Base-by-base conservation (phyloP, 2,113 vertebrate species). In the Tragelaphus imberbis region DNA sequence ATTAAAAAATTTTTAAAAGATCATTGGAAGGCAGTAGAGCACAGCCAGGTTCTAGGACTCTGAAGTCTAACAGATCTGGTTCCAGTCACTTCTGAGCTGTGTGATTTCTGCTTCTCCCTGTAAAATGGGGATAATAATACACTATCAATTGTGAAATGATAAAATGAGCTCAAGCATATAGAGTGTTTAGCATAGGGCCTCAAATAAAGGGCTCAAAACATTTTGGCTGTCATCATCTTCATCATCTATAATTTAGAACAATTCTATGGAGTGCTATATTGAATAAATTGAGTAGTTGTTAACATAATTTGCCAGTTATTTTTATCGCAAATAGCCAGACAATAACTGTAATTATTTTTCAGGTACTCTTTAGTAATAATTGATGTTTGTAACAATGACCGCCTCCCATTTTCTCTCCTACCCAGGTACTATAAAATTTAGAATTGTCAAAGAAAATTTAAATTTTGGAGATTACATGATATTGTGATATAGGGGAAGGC, bases 231-330 rank as follows among this genome's bases (percentile, higher is more conserved):
- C 21, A 65, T 63, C 36, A 49, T 88, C 36, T 21, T 87, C 19
- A 75, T 84, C 71, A 61, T 93, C 53, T 87, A 1, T 84, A 92
- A 90, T 95, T 90, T 90, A 84, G 30, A 95, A 79, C 40, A 94
- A 51, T 58, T 68, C 27, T 79, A 5, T 40, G 63, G 44, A 75
- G 51, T 71, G n/a, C 51, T 90, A 80, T 81, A 82, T 59, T 95
- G 82, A 87, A 75, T 97, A 82, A 53, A 33, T 77, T 90, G n/a
- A 84, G 21, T 80, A 85, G 80, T 58, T 92, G 56, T 77, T 93
- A 88, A 85, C 28, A 86, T 55, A 55, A 85, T 96, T 97, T 92
- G 28, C 44, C 63, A 82, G 27, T 63, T 95, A 56, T 71, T 47
- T 65, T 86, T 75, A 88, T 85, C n/a, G 19, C 36, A 84, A 71